Conservation (phyloP, 2,113 vertebrate genomes). For the Cervus canadensis region DNA sequence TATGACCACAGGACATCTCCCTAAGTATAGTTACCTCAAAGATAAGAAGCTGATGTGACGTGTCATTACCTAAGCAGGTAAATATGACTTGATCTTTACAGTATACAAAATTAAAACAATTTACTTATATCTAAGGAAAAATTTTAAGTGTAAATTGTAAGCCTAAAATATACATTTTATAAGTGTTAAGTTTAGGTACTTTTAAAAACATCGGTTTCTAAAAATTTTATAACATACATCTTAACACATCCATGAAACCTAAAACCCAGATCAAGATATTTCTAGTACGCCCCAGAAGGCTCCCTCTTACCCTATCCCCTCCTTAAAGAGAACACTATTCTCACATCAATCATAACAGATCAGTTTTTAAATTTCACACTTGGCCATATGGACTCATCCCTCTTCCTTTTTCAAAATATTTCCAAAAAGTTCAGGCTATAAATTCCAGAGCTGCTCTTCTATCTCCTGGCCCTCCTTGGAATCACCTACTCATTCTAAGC, state of each 20-base stretch:
- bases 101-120: not conserved
- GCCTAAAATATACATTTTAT: not conserved
- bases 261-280: not conserved
- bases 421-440: not conserved
- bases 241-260: not conserved
- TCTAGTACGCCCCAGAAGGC: not conserved
- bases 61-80: slow-evolving; percentile 14
- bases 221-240: not conserved
- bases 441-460: not conserved
- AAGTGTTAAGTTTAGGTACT: not conserved
- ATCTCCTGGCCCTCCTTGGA: not conserved
- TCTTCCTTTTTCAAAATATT: not conserved
- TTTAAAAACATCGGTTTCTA: not conserved
- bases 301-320: not conserved
- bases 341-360: not conserved
- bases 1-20: not conserved
- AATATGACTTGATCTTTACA: not conserved
- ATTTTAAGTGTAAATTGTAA: slow-evolving; percentile 11
- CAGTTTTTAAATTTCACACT: not conserved
- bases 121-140: not conserved
- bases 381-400: not conserved
- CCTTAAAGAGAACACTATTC: not conserved
- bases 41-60: not conserved
- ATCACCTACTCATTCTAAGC: not conserved
- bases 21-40: not conserved